Evolutionary conservation across 92 coral and sea anemone species (phyloP).

Genomic region (Phenganax marumi): DNA sequence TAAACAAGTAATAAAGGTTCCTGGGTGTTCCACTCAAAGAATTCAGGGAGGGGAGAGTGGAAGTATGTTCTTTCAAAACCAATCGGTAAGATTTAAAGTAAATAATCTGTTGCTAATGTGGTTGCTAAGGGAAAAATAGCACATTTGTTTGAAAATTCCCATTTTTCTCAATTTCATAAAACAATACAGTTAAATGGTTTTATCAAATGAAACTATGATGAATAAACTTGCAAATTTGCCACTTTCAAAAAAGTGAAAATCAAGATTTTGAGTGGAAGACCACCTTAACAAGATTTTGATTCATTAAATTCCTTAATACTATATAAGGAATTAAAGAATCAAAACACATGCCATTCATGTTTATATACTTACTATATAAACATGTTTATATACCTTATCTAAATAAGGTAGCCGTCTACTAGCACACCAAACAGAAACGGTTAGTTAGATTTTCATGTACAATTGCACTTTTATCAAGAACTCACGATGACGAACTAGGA

Average conservation of each 20-base stretch:
- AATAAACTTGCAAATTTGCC: not conserved
- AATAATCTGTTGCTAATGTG: not conserved
- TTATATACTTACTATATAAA: too few relatives aligned
- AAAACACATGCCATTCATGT: too few relatives aligned
- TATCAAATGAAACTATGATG: not conserved
- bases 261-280: conserved; percentile 15
- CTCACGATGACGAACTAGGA: too few relatives aligned
- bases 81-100: not conserved
- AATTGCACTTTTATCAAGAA: too few relatives aligned
- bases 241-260: conserved; percentile 5
- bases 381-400: too few relatives aligned
- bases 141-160: not conserved
- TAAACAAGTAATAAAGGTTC: not conserved
- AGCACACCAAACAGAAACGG: too few relatives aligned
- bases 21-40: not conserved
- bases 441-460: too few relatives aligned
- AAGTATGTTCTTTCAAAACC: not conserved
- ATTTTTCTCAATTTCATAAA: not conserved
- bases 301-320: too few relatives aligned
- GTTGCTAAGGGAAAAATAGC: conserved; percentile 2
- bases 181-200: not conserved
- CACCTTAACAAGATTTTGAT: too few relatives aligned
- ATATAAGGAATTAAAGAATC: too few relatives aligned
- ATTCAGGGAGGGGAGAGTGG: not conserved
- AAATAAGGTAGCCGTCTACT: too few relatives aligned